Percentiles rank a stretch among this genome's conserved stretches.
Conservation (phyloP, 2,888 invertebrate species). For the Chaitophorus viminalis region DNA sequence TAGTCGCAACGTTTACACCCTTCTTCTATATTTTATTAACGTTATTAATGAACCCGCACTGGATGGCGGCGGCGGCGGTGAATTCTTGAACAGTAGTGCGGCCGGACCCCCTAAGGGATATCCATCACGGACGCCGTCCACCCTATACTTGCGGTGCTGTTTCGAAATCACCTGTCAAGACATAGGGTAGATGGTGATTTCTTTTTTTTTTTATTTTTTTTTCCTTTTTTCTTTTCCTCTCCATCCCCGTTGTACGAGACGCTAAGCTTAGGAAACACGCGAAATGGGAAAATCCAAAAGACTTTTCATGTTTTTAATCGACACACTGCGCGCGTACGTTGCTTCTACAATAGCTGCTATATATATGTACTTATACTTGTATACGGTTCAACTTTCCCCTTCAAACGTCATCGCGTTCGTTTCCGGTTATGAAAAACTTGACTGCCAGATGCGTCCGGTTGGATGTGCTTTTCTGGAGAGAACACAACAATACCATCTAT, state of each 20-base stretch:
- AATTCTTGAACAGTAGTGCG: slow-evolving; percentile 44
- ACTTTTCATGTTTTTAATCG: slow-evolving; percentile 57
- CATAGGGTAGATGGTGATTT: slow-evolving; percentile 48
- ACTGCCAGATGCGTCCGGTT: slow-evolving; percentile 24
- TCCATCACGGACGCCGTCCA: slow-evolving; percentile 40
- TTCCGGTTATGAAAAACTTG: slow-evolving; percentile 56
- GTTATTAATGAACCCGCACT: slow-evolving; percentile 55
- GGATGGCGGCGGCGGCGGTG: no score
- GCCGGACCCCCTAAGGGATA: slow-evolving; percentile 45
- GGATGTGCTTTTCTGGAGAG: slow-evolving; percentile 9
- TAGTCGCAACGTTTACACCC: slow-evolving; percentile 45
- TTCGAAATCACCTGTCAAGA: slow-evolving; percentile 58
- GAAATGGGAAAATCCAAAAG: slow-evolving; percentile 50
- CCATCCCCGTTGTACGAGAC: slow-evolving; percentile 5
- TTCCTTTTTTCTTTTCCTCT: slow-evolving; percentile 32
- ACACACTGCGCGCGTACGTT: neutral
- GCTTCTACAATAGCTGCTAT: slow-evolving; percentile 34
- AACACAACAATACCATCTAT: neutral
- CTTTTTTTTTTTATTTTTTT: slow-evolving; percentile 30
- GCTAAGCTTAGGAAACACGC: slow-evolving; percentile 37
- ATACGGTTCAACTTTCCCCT: slow-evolving; percentile 12
- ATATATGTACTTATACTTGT: no score
- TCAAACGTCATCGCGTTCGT: slow-evolving; percentile 22
- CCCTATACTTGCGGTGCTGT: slow-evolving; percentile 7
- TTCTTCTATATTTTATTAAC: slow-evolving; percentile 59